Evolutionary conservation across 2,113 vertebrate species (phyloP), one percentile per base, ranked within the genome.

Genomic region (Lamprotornis superbus): DNA sequence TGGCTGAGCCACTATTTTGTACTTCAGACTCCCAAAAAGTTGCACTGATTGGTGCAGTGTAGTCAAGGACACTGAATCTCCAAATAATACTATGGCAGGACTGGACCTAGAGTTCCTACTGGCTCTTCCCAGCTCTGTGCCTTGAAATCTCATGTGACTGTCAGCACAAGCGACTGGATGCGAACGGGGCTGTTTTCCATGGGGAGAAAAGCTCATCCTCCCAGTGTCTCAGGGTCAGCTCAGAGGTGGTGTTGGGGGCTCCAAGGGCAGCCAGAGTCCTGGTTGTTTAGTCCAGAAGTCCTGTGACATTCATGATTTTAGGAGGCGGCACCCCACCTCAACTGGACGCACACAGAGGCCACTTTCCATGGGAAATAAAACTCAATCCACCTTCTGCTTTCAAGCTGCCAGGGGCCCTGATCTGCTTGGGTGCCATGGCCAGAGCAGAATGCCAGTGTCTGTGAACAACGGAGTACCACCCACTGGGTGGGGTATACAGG

Each of bases 321-420:
- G 61, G 33, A 55, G 50, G 61, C 1, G 2, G 33, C 8, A 30
- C 33, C 10, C 15, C 61, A 24, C 25, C 25, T 55, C 0, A 3
- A 21, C 21, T 67, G 52, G 40, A 47, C 0, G 1, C 12, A 16
- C 0, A 0, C 0, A 0, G 42, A 68, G n/a, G 8, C 28, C 22
- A 17, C 39, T 39, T 57, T 33, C n/a, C 28, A 13, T 57, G 42
- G 52, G 30, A 2, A 25, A 14, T 30, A 31, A 23, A 27, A 4
- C 12, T 68, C 59, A 47, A 4, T 53, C 24, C 25, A 49, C 31
- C 19, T 80, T 70, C 27, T 64, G 1, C 52, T 11, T 68, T 89
- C 56, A 56, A 35, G 13, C 20, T 84, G 23, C 12, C 4, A 4
- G 30, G 19, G 33, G 53, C 27, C 8, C 52, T 56, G 28, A 23